These are phyloP conservation scores for Gallinago media DNA, from an alignment of 2,113 vertebrate genomes.

Conservation along the genomic window DNA sequence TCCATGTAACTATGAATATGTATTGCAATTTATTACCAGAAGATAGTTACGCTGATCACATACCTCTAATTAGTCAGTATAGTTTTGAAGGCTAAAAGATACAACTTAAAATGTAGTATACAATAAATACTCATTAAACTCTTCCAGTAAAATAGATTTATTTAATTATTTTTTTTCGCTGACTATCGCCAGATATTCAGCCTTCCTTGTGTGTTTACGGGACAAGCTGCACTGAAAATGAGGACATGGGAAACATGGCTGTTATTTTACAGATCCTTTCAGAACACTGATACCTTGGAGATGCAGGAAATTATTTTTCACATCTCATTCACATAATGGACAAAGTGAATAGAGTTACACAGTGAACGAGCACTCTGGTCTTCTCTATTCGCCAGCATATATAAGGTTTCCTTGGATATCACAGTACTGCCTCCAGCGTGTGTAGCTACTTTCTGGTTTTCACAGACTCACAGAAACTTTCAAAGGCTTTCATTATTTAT, in stretches of 20 bases:
- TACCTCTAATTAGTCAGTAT: constrained; percentile 47
- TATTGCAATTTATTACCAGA: constrained; percentile 44
- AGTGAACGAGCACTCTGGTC: not conserved
- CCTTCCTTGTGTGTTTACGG: not conserved
- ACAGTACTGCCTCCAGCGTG: not conserved
- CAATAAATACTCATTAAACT: not conserved
- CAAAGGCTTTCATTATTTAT: not conserved
- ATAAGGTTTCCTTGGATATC: not conserved
- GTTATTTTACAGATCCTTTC: constrained; percentile 33
- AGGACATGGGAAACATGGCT: not conserved
- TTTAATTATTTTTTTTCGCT: not conserved
- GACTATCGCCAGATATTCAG: not conserved
- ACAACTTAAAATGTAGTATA: constrained; percentile 28
- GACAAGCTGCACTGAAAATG: not conserved
- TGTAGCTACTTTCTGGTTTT: not conserved
- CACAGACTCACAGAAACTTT: not conserved
- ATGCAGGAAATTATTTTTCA: constrained; percentile 40
- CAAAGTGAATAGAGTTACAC: constrained; percentile 5
- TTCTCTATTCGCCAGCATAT: not conserved
- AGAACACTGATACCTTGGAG: not conserved
- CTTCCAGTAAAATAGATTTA: not conserved
- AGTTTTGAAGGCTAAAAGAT: constrained; percentile 47
- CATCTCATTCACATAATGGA: constrained; percentile 31
- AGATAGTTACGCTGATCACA: constrained; percentile 17
- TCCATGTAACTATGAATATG: constrained; percentile 46